These are phyloP conservation scores for Noctua janthe DNA, from an alignment of 2,888 invertebrate genomes.

Conservation along the genomic window DNA sequence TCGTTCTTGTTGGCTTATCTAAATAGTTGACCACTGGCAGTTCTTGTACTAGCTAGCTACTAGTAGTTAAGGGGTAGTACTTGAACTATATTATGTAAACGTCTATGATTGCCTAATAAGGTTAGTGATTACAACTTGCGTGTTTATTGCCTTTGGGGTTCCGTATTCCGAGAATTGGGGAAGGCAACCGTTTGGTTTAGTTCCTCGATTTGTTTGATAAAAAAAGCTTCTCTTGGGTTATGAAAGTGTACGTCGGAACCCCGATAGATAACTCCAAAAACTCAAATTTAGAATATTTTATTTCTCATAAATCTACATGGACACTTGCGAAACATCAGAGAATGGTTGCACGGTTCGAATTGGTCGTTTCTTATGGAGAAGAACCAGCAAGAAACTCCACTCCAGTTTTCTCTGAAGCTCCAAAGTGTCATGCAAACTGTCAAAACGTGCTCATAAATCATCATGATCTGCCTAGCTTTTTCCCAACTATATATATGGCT, in stretches of 20 bases:
- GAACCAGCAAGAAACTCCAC: neutral
- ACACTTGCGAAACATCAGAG: neutral
- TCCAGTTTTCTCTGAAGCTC: neutral
- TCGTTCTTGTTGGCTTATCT: slow-evolving; percentile 45
- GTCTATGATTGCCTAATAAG: slow-evolving; percentile 42
- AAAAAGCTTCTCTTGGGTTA: neutral
- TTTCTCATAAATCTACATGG: neutral
- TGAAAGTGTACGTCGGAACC: no score
- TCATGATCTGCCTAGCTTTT: no score
- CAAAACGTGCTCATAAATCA: neutral
- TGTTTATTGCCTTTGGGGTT: slow-evolving; percentile 40
- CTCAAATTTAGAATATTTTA: neutral
- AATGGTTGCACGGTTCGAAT: no score
- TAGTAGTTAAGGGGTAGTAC: slow-evolving; percentile 17
- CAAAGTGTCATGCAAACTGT: neutral
- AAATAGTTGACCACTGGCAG: slow-evolving; percentile 40
- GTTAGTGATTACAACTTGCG: slow-evolving; percentile 28
- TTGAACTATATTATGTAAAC: slow-evolving; percentile 38
- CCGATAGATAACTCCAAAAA: no score
- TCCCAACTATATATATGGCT: no score
- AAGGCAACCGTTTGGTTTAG: neutral
- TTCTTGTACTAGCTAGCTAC: slow-evolving; percentile 17
- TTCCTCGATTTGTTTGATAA: neutral
- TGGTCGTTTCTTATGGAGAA: no score
- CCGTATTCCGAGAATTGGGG: neutral